These are phyloP conservation scores for Premnoplex brunnescens DNA, from an alignment of 2,797 vertebrate species.

Conservation along the genomic window DNA sequence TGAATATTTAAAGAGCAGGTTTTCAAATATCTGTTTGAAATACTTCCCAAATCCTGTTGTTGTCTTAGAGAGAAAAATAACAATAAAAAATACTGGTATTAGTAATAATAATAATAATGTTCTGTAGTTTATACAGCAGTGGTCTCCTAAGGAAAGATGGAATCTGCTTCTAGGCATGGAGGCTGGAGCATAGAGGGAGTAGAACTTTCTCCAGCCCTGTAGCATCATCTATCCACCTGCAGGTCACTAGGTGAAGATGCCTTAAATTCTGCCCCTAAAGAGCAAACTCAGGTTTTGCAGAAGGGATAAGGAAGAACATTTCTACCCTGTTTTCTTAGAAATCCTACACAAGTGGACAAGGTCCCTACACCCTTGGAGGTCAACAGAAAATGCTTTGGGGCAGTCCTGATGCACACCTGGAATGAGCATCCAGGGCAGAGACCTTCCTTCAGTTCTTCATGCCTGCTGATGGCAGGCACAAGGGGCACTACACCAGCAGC, in stretches of 20 bases:
- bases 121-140: not conserved
- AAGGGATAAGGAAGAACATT: not conserved
- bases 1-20: slow-evolving; percentile 1
- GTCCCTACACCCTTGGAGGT: not conserved
- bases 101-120: not conserved
- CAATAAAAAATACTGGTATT: not conserved
- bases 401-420: not conserved
- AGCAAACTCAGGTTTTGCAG: not conserved
- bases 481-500: not conserved
- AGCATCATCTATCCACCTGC: not conserved
- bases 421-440: not conserved
- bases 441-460: not conserved
- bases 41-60: not conserved
- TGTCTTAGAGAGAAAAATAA: not conserved
- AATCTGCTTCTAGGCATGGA: not conserved
- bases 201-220: not conserved
- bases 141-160: not conserved
- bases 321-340: not conserved
- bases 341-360: not conserved
- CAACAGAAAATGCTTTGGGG: not conserved
- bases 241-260: not conserved
- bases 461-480: rapidly evolving
- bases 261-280: not conserved
- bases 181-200: not conserved
- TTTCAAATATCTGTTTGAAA: slow-evolving; percentile 7